These are phyloP conservation scores for Riparia riparia DNA, from an alignment of 2,113 vertebrate genomes.

Conservation along the genomic window DNA sequence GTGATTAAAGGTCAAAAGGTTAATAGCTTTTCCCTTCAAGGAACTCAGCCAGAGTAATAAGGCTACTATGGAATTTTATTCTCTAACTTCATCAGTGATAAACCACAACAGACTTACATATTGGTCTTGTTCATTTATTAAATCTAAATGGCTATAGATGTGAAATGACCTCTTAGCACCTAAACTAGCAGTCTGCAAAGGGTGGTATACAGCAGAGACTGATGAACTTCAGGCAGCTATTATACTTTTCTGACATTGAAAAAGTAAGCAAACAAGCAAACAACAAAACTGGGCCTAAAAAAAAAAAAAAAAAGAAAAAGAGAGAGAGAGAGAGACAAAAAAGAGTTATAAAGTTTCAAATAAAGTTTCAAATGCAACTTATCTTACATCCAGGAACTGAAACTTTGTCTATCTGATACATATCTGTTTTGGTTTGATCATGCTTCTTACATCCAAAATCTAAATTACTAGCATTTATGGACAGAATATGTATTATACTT, in stretches of 20 bases:
- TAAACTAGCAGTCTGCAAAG: not conserved
- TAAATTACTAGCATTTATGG: not conserved
- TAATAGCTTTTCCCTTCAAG: not conserved
- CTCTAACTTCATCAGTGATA: not conserved
- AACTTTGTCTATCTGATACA: not conserved
- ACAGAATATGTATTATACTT: not conserved
- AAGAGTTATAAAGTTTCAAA: no score
- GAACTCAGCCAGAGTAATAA: not conserved
- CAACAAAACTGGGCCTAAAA: not conserved
- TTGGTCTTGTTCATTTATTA: rapidly evolving
- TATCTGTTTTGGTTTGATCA: not conserved
- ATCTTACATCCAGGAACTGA: not conserved
- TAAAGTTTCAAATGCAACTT: not conserved
- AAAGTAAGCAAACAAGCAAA: not conserved
- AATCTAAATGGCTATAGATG: not conserved
- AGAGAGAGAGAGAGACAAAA: rapidly evolving
- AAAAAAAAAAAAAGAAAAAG: no score
- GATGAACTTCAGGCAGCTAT: not conserved
- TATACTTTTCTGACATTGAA: not conserved
- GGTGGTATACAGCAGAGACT: not conserved
- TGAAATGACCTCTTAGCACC: not conserved
- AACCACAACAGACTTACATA: not conserved
- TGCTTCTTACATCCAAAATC: not conserved
- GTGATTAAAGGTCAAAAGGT: not conserved
- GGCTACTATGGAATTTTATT: not conserved